Percentiles rank a stretch among this genome's conserved stretches.
phyloP scores from a whole-genome alignment of 2,797 vertebrate species.

The Melanotaenia pygmaea region DNA sequence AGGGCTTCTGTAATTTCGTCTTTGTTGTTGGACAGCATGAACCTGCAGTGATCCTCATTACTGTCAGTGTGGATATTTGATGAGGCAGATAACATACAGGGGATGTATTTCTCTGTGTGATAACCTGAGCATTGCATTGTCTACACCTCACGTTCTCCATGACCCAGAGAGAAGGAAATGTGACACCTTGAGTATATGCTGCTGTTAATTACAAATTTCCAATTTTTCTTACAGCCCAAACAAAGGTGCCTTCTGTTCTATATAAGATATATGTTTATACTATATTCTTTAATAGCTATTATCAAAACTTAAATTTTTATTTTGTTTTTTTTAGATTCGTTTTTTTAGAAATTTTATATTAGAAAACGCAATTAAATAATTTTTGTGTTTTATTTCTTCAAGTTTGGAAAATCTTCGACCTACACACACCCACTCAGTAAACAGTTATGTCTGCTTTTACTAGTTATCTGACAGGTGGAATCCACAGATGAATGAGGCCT shows the following conservation, averaged over 20 bases:
- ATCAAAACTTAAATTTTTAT: not conserved
- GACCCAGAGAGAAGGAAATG: slow-evolving; percentile 26
- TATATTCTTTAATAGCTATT: not conserved
- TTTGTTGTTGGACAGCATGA: slow-evolving; percentile 25
- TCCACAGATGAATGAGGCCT: not conserved
- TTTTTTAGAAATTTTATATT: too few relatives aligned
- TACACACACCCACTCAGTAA: too few relatives aligned
- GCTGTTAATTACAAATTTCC: not conserved
- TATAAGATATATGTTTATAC: not conserved
- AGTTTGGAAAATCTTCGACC: too few relatives aligned
- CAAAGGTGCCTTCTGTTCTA: not conserved
- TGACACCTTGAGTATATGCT: slow-evolving; percentile 20
- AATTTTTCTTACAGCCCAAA: not conserved
- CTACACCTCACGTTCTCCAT: slow-evolving; percentile 27
- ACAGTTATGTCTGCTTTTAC: too few relatives aligned
- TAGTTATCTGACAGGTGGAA: not conserved
- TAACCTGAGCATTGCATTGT: slow-evolving; percentile 17
- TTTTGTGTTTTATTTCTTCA: too few relatives aligned
- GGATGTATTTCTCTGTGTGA: slow-evolving; percentile 16
- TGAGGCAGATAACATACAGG: slow-evolving; percentile 31
- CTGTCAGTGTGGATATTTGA: slow-evolving; percentile 46
- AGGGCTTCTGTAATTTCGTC: slow-evolving; percentile 20
- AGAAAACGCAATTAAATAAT: too few relatives aligned
- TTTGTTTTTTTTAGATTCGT: too few relatives aligned
- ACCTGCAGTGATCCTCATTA: slow-evolving; percentile 37